Conservation (phyloP, 2,888 invertebrate species). For the Melieria crassipennis region DNA sequence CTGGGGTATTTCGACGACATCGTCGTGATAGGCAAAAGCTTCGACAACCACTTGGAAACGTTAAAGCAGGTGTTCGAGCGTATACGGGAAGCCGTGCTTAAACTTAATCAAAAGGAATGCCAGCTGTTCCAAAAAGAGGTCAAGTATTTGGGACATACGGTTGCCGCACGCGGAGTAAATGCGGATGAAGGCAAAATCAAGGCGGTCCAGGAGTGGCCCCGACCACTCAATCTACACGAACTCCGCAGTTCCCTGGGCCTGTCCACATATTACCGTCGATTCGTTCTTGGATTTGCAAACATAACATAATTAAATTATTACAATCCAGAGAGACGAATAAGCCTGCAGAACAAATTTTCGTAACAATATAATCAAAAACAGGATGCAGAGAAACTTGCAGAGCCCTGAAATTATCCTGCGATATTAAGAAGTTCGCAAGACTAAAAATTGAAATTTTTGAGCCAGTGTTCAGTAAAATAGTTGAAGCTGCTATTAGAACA, state of each 20-base stretch:
- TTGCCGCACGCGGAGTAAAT: background rate
- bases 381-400: too few species aligned
- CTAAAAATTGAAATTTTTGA: too few species aligned
- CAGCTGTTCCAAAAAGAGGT: constrained; percentile 11
- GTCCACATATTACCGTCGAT: constrained; percentile 13
- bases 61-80: constrained; percentile 17
- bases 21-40: background rate
- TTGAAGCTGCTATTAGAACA: too few species aligned
- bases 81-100: constrained; percentile 13
- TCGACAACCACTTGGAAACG: background rate
- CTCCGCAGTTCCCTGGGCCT: constrained; percentile 15
- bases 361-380: too few species aligned
- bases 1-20: background rate
- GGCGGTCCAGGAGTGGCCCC: constrained; percentile 13
- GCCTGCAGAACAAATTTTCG: too few species aligned
- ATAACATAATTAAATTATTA: background rate
- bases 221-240: constrained; percentile 22
- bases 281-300: constrained; percentile 1
- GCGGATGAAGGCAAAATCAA: constrained; percentile 16
- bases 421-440: too few species aligned
- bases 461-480: too few species aligned
- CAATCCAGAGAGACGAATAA: too few species aligned
- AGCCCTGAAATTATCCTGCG: too few species aligned
- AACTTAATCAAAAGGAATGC: constrained; percentile 20
- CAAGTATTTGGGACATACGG: constrained; percentile 26